phyloP scores from a whole-genome alignment of 37 sponge, comb jelly and placozoan genomes.

The Agelas oroides region DNA sequence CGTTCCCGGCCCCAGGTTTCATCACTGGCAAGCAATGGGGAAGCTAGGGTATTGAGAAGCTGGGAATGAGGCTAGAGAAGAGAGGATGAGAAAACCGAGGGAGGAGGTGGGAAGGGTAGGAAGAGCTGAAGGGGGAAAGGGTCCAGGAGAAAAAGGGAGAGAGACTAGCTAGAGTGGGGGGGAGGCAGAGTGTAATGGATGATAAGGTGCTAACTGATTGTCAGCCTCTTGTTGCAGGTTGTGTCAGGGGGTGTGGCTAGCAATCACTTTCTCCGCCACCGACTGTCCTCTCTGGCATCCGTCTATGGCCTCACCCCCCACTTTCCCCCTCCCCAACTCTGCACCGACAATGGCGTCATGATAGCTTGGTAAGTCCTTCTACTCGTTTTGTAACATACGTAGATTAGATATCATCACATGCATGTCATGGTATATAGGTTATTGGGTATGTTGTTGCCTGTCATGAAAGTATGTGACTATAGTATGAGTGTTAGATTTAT shows the following conservation, averaged over 20 bases:
- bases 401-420: neutral
- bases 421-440: neutral
- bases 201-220: neutral
- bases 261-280: constrained; percentile 48
- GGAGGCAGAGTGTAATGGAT: no score
- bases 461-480: no score
- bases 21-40: no score
- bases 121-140: no score
- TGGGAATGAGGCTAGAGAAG: no score
- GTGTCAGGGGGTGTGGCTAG: constrained; percentile 87
- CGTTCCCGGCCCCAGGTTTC: no score
- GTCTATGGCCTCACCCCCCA: constrained; percentile 23
- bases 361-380: constrained; percentile 81
- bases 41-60: no score
- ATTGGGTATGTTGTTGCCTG: neutral
- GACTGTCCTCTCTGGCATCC: constrained; percentile 19
- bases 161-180: no score
- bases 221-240: constrained; percentile 45
- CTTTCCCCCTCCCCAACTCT: constrained; percentile 72
- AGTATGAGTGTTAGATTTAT: no score
- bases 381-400: neutral
- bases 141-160: no score
- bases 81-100: no score
- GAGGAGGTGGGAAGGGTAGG: no score
- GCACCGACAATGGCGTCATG: constrained; percentile 94